Evolutionary conservation across 2,888 invertebrate genomes (phyloP), one percentile per base, ranked within the genome.

Genomic region (Apamea monoglypha): DNA sequence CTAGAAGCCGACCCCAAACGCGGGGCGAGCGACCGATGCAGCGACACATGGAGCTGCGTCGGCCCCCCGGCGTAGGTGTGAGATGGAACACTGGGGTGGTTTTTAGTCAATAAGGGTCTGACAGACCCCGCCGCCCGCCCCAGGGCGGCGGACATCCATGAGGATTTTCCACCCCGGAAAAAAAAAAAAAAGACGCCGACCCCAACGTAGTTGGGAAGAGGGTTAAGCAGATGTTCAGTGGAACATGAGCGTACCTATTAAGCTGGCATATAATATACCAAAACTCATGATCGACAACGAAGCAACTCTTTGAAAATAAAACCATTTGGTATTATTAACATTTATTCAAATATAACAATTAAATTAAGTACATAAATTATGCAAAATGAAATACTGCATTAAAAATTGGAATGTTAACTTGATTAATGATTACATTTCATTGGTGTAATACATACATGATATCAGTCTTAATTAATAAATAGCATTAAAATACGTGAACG

Each of bases 401-500:
- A 83, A 72, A 89, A 83, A 88, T 86, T 74, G 93, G 93, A 94
- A 93, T 93, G 92, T 91, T 89, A 88, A 88, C 76, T 81, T 68
- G 76, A 81, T 82, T 78, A 80, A 85, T 80, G 87, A 89, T 88
- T 84, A 86, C 59, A 86, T 81, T 79, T 83, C 72, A 88, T 88
- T 87, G 79, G 84, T 87, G 80, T 84, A 90, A 69, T 79, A 73
- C 83, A 69, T 79, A 73, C 83, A 87, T 85, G 78, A 86, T 70
- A 86, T 93, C 93, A 93, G 93, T 93, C 93, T 93, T 93, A 93
- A 91, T 83, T 82, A 91, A 92, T 89, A 85, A 80, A 83, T 76
- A 87, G 75, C 79, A 78, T 78, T 83, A 70, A 84, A 78, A 36
- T 73, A 83, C 76, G 66, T 70, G 74, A 82, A 76, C 50, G 47